phyloP scores from a whole-genome alignment of 2,888 invertebrate genomes.

The Acanthosepion esculentum region DNA sequence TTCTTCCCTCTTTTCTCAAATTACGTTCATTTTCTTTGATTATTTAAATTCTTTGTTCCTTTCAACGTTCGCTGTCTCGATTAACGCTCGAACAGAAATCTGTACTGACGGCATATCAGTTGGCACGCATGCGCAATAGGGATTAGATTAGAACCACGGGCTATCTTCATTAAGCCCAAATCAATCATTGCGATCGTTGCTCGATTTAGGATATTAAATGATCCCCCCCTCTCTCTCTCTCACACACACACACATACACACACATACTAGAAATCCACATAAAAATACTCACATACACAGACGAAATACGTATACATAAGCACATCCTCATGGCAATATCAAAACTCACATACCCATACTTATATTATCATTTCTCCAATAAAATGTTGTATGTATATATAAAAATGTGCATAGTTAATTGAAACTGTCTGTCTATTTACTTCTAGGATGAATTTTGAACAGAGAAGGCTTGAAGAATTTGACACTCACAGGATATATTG shows the following conservation, averaged over 20 bases:
- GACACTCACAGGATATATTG: too few species aligned
- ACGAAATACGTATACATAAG: not conserved
- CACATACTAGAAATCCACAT: not conserved
- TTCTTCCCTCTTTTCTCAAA: not conserved
- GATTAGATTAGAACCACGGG: not conserved
- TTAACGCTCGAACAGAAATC: not conserved
- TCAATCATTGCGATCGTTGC: not conserved
- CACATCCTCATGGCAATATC: not conserved
- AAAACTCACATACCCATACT: not conserved
- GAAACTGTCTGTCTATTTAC: too few species aligned
- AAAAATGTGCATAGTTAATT: too few species aligned
- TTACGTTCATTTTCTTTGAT: not conserved
- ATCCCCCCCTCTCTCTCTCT: not conserved
- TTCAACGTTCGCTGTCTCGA: not conserved
- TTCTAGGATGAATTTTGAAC: too few species aligned
- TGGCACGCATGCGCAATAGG: not conserved
- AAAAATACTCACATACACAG: not conserved
- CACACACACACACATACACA: too few species aligned
- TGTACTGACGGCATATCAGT: not conserved
- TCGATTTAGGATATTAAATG: not conserved
- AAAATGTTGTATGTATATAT: not conserved
- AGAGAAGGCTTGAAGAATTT: too few species aligned
- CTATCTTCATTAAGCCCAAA: not conserved
- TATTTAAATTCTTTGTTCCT: not conserved
- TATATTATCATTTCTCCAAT: not conserved